Conservation (phyloP, 2,113 vertebrate species). For the Gymnobelideus leadbeateri region DNA sequence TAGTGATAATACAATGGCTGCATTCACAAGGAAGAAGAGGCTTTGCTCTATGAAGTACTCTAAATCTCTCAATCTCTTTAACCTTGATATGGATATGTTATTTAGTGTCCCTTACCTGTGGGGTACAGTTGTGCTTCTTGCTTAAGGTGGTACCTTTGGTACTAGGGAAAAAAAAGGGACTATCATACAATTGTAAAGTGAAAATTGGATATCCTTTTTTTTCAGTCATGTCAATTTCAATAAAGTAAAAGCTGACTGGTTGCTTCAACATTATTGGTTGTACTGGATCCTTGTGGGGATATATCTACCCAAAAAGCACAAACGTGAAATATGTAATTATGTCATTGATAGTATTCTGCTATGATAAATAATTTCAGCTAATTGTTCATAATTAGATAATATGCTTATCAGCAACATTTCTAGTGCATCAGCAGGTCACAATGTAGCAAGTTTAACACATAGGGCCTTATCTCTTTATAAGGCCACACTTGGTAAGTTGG, state of each 20-base stretch:
- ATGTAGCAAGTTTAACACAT: not conserved
- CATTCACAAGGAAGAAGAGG: slow-evolving; percentile 55
- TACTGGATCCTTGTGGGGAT: not conserved
- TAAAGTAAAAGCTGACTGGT: not conserved
- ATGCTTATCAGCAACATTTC: not conserved
- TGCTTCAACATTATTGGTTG: slow-evolving; percentile 42
- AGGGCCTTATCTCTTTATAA: not conserved
- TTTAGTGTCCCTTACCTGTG: slow-evolving; percentile 50
- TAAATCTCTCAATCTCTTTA: slow-evolving; percentile 48
- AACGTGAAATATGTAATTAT: not conserved
- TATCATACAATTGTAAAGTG: not conserved
- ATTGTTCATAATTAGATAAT: not conserved
- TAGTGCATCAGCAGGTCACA: not conserved
- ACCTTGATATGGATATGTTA: slow-evolving; percentile 51
- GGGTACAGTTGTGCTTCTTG: slow-evolving; percentile 44
- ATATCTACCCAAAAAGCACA: not conserved
- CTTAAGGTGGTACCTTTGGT: not conserved
- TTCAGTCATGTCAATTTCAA: not conserved
- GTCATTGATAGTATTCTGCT: not conserved
- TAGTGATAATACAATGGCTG: not conserved
- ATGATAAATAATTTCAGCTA: not conserved
- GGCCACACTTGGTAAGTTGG: not conserved
- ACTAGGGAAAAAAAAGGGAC: slow-evolving; percentile 24
- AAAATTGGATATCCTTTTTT: not conserved
- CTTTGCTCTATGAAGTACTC: slow-evolving; percentile 62